Base-by-base conservation (phyloP, 2,797 vertebrate genomes). In the Micrastur ruficollis region DNA sequence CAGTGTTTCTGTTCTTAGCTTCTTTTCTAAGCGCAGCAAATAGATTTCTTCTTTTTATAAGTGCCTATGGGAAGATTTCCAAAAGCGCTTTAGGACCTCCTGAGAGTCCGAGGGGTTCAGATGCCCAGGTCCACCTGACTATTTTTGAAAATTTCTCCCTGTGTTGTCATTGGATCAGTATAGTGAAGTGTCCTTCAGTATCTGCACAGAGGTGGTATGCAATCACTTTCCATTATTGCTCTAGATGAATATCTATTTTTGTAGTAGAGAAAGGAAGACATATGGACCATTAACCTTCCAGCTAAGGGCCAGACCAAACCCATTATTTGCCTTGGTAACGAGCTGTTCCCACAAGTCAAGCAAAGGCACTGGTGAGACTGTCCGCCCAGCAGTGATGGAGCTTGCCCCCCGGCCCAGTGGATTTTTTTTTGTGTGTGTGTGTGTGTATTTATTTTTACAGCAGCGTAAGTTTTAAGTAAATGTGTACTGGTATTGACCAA, bases 61-160 rank as follows among this genome's bases (percentile, higher is more conserved):
- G 90, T 96, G 97, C 95, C 88, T 96, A 4, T 5, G 70, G 62
- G 81, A 81, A 83, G 83, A 75, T 83, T 89, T 82, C 86, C 84
- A 81, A 25, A 67, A 91, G 49, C 42, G 29, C 62, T 90, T 68
- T 38, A 47, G 79, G 78, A 25, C 42, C 40, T 66, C 40, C 27
- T 11, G 32, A 11, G 50, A 22, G 13, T 52, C 44, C 49, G 14
- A 29, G 58, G 61, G 52, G 23, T 86, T 70, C 23, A 26, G 47
- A 14, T 55, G 26, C 26, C n/a, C 61, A 18, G 21, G 34, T 59
- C 44, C 85, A 21, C 26, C 46, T 62, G 63, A 11, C 8, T 46
- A 0, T 46, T 94, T 89, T 38, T 31, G 68, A 31, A 81, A 66
- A 71, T 16, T 40, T 53, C 61, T 91, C 72, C 36, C 47, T 40